phyloP scores from a whole-genome alignment of 1,140 invertebrate genomes.

The Phocides pigmalion region DNA sequence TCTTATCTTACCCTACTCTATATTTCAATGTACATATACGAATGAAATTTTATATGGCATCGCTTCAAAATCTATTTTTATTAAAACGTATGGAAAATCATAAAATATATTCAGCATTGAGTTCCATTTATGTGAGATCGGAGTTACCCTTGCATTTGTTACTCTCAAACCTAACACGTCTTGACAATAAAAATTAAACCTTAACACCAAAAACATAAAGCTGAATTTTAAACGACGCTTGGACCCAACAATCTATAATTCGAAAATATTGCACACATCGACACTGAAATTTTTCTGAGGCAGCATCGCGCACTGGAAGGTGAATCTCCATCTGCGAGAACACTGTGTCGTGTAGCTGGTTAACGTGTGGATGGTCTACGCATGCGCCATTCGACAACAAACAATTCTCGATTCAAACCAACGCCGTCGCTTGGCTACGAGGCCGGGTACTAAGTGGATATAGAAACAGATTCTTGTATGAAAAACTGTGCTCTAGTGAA shows the following conservation, averaged over 20 bases:
- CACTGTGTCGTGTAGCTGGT: slow-evolving; percentile 26
- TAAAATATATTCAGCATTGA: slow-evolving; percentile 4
- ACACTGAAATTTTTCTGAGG: slow-evolving; percentile 26
- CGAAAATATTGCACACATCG: slow-evolving; percentile 2
- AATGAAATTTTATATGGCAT: background rate
- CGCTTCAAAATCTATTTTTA: background rate
- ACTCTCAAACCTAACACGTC: background rate
- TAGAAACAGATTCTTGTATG: background rate
- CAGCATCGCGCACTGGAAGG: background rate
- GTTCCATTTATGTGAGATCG: background rate
- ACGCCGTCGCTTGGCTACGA: slow-evolving; percentile 6
- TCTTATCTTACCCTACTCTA: no score
- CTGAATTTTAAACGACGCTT: background rate
- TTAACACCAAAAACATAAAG: background rate
- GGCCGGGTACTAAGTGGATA: background rate
- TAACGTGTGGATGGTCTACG: slow-evolving; percentile 24
- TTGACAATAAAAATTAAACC: background rate
- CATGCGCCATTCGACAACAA: slow-evolving; percentile 14
- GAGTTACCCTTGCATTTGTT: slow-evolving; percentile 12
- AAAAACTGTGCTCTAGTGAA: slow-evolving; percentile 9
- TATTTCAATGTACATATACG: no score
- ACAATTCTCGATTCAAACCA: slow-evolving; percentile 12
- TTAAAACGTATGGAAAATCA: background rate
- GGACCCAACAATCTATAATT: background rate
- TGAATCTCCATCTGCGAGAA: slow-evolving; percentile 8